A percentile compares a stretch with the other conserved stretches of the same genome.
phyloP scores from a whole-genome alignment of 2,888 invertebrate species.

The Hedya salicella region DNA sequence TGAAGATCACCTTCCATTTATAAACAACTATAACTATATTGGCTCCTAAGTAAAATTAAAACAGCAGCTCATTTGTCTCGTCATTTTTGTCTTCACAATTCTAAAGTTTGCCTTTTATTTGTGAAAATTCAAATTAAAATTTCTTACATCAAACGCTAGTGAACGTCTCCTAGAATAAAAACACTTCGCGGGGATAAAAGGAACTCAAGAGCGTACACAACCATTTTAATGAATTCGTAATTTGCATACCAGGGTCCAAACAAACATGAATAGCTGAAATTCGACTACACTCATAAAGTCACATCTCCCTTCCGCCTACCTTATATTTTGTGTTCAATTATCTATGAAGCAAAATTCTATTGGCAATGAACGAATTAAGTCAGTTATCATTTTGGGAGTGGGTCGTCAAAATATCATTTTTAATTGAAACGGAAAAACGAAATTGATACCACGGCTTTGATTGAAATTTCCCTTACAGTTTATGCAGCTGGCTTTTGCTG shows the following conservation, averaged over 20 bases:
- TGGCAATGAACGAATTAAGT: neutral
- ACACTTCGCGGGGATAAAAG: slow-evolving; percentile 67
- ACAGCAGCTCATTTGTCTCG: too few relatives aligned
- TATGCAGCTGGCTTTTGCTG: slow-evolving; percentile 1
- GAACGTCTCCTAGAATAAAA: slow-evolving; percentile 51
- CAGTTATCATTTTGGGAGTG: neutral
- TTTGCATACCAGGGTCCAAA: slow-evolving; percentile 75
- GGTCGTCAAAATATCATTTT: slow-evolving; percentile 30
- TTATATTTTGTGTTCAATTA: neutral
- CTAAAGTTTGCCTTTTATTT: slow-evolving; percentile 20
- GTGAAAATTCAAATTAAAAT: slow-evolving; percentile 26
- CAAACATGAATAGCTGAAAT: slow-evolving; percentile 57
- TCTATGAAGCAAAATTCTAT: neutral
- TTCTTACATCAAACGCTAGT: slow-evolving; percentile 35
- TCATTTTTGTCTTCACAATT: too few relatives aligned
- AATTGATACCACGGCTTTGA: slow-evolving; percentile 29
- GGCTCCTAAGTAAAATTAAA: neutral
- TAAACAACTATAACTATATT: too few relatives aligned
- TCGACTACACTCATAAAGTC: neutral
- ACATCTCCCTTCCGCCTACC: neutral
- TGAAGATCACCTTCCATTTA: too few relatives aligned
- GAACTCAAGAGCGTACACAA: slow-evolving; percentile 70
- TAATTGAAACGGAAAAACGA: slow-evolving; percentile 40
- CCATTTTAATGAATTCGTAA: slow-evolving; percentile 81
- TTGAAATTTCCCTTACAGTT: slow-evolving; percentile 26